These are phyloP conservation scores for Erythrocercus mccallii DNA, from an alignment of 2,113 vertebrate species.

Conservation along the genomic window DNA sequence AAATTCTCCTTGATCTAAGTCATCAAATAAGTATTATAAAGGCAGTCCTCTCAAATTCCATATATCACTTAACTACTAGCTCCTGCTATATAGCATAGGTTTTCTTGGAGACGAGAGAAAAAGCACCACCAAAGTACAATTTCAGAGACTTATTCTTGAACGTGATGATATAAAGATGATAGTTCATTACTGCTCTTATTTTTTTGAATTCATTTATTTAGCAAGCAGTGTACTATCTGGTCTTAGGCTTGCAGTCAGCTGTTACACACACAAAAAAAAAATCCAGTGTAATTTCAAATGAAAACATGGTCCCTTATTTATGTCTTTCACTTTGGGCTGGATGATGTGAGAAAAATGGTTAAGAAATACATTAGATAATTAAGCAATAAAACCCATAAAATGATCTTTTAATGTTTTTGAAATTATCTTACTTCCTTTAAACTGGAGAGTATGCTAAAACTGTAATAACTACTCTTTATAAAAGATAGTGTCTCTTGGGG, in stretches of 20 bases:
- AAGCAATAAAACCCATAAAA: background rate
- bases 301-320: background rate
- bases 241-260: background rate
- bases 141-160: background rate
- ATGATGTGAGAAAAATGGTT: background rate
- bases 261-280: background rate
- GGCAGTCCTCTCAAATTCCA: background rate
- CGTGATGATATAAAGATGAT: background rate
- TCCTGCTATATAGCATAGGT: background rate
- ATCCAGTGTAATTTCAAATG: background rate
- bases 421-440: background rate
- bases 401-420: background rate
- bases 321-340: background rate
- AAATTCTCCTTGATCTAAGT: background rate
- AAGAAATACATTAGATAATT: background rate
- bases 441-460: background rate
- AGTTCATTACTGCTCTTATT: background rate
- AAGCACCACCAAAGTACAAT: accelerated
- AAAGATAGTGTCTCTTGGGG: background rate
- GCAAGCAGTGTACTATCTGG: background rate
- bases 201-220: background rate
- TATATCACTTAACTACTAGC: background rate
- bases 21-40: background rate
- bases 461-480: background rate
- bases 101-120: background rate